Evolutionary conservation across 2,113 vertebrate genomes (phyloP), one percentile per base, ranked within the genome.

Genomic region (Chinchilla lanigera): DNA sequence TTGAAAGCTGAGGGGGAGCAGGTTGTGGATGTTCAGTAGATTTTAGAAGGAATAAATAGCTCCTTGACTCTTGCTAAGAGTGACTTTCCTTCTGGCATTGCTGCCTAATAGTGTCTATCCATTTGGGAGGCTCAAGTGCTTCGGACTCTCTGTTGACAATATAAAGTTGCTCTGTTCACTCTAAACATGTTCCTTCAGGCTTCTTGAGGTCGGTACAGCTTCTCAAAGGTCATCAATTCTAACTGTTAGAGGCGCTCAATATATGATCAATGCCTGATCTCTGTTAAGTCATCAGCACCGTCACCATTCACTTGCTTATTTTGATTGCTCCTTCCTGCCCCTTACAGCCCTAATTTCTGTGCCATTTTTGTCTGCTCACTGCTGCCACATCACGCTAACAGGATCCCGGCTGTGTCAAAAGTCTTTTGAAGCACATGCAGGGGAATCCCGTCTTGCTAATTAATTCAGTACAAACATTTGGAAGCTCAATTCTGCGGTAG

Each of bases 61-160:
- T 94, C 75, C 54, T 82, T 86, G 91, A 81, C 14, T 94, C 22
- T 83, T 75, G n/a, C 67, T 54, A 89, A 78, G 13, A 60, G 17
- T 52, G 22, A 63, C 58, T 61, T 22, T 38, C 38, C 80, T 91
- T 16, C 52, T 88, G 80, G 56, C 17, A 75, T 1, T 28, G 12
- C 20, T 77, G 54, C 26, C 12, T 12, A 78, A 28, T 61, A 61
- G 1, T 20, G 8, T 16, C 61, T 56, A 20, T 12, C 54, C 52
- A 38, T 38, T 41, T 83, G 61, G 38, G 19, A 67, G 30, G 28
- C 33, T 22, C 13, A 35, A 13, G 2, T 63, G n/a, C 80, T 94
- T 91, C 33, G 69, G 61, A 69, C 2, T 87, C 69, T 78, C 50
- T 54, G 2, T 50, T 52, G 78, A 50, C 5, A 63, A 41, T 41